Conservation (phyloP, 2,797 vertebrate species). For the Halcyon badia region DNA sequence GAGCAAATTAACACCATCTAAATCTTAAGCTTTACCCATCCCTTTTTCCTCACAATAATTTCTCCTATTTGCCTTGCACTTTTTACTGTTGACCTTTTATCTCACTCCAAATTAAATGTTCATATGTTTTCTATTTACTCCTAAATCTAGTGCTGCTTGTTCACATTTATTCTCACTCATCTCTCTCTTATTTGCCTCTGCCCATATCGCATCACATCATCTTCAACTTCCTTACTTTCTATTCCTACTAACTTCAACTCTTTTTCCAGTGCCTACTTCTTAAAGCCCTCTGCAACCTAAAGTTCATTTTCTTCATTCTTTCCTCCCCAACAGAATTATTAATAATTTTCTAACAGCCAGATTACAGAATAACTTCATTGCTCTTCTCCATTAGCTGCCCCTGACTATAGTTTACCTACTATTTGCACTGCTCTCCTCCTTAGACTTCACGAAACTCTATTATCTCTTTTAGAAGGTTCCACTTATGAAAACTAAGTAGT, state of each 20-base stretch:
- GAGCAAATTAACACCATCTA: conserved; percentile 40
- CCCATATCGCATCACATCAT: conserved; percentile 15
- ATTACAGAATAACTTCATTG: neutral
- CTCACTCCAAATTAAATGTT: conserved; percentile 38
- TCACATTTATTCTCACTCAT: conserved; percentile 46
- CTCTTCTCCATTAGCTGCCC: neutral
- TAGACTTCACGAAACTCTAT: neutral
- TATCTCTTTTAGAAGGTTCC: neutral
- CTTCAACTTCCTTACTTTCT: conserved; percentile 5
- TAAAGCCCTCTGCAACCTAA: neutral
- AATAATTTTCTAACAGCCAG: neutral
- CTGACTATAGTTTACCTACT: neutral
- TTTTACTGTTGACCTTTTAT: conserved; percentile 39
- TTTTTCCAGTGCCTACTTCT: neutral
- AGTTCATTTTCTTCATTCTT: neutral
- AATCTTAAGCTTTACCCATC: neutral
- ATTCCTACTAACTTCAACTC: neutral
- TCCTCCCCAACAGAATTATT: neutral
- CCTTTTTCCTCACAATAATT: neutral
- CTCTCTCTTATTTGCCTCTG: conserved; percentile 11
- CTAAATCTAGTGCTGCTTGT: neutral
- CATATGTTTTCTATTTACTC: conserved; percentile 41
- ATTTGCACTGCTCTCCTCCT: neutral
- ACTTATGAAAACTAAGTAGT: neutral
- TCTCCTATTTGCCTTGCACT: conserved; percentile 22